These are phyloP conservation scores for Taenaris catops DNA, from an alignment of 2,888 invertebrate species.

Conservation along the genomic window DNA sequence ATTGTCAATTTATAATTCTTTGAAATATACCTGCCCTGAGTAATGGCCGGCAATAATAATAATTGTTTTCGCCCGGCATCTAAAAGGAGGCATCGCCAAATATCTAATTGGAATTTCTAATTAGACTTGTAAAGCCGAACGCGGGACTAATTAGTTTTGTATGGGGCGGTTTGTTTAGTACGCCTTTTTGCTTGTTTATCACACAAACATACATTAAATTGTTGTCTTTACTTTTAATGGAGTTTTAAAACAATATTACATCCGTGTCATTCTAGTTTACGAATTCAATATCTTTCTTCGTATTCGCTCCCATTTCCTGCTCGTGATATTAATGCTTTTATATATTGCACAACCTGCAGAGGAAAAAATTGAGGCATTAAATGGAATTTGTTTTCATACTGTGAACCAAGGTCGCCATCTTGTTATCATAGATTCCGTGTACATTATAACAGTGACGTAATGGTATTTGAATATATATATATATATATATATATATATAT, in stretches of 20 bases:
- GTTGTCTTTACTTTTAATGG: no score
- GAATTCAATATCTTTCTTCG: not conserved
- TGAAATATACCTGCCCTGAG: not conserved
- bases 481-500: no score
- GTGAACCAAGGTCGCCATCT: no score
- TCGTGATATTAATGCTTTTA: no score
- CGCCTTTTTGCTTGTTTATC: conserved; percentile 6
- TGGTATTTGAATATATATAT: no score
- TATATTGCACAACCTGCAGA: no score
- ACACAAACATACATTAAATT: conserved; percentile 1
- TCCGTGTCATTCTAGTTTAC: no score
- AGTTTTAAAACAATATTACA: no score
- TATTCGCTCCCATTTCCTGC: not conserved
- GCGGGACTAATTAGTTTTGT: conserved; percentile 59
- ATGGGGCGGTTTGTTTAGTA: conserved; percentile 33
- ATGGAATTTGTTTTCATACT: no score
- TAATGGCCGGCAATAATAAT: conserved; percentile 68
- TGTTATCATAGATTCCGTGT: no score
- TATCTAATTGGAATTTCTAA: conserved; percentile 77
- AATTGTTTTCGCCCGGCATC: conserved; percentile 63
- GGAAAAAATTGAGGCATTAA: no score
- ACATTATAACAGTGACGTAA: no score
- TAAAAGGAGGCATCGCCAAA: conserved; percentile 53
- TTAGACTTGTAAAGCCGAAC: conserved; percentile 50
- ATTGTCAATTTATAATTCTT: not conserved